phyloP scores from a whole-genome alignment of 2,888 invertebrate genomes.

The Drepanosiphum platanoidis region DNA sequence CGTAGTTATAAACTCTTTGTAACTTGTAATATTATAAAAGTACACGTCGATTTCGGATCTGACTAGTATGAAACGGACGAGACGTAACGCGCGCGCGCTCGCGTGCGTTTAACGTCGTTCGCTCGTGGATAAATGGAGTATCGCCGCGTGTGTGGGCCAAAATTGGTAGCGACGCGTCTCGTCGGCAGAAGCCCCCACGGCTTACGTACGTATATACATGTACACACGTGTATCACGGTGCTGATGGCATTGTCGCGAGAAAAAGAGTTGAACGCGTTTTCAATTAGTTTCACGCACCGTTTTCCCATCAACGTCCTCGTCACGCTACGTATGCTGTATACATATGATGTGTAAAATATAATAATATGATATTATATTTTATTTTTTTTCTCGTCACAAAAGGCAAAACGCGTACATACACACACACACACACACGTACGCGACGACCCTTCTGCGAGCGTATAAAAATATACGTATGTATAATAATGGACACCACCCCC shows the following conservation, averaged over 20 bases:
- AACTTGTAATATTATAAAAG: too few relatives aligned
- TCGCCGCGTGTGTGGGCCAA: neutral
- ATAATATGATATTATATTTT: neutral
- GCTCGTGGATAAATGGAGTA: neutral
- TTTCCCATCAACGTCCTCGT: neutral
- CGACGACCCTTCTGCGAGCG: neutral
- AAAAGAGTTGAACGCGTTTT: conserved; percentile 29
- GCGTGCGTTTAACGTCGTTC: neutral
- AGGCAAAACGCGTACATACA: conserved; percentile 12
- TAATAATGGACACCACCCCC: conserved; percentile 7
- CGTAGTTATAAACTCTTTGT: too few relatives aligned
- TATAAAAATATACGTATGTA: neutral
- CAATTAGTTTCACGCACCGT: conserved; percentile 39
- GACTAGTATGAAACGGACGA: too few relatives aligned
- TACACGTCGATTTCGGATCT: too few relatives aligned
- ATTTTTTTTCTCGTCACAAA: neutral
- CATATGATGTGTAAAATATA: neutral
- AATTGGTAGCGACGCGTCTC: conserved; percentile 10
- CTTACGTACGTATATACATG: neutral
- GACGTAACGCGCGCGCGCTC: neutral
- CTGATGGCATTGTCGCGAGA: too few relatives aligned
- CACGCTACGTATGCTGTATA: neutral
- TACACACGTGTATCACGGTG: neutral
- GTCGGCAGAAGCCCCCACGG: neutral
- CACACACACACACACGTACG: neutral